Conservation (phyloP, 2,113 vertebrate genomes). For the Silurus asotus region DNA sequence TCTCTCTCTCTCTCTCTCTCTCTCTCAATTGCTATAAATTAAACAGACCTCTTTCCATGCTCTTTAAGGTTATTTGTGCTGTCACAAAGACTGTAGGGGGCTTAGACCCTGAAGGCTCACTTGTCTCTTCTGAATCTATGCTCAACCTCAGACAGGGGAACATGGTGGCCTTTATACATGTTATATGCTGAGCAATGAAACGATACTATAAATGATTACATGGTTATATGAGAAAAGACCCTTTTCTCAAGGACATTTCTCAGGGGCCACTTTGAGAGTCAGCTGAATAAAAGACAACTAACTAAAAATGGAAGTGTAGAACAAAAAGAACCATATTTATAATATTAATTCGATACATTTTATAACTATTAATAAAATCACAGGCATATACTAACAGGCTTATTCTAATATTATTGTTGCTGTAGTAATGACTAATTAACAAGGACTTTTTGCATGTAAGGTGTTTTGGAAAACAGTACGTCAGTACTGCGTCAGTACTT, state of each 20-base stretch:
- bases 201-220: slow-evolving; percentile 46
- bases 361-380: neutral
- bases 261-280: neutral
- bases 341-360: too few relatives aligned
- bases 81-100: slow-evolving; percentile 54
- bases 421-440: neutral
- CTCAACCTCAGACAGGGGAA: neutral
- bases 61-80: slow-evolving; percentile 66
- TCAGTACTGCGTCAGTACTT: neutral
- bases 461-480: too few relatives aligned
- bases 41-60: slow-evolving; percentile 53
- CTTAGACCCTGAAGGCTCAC: slow-evolving; percentile 52
- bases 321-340: neutral
- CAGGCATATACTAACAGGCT: neutral
- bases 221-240: slow-evolving; percentile 17
- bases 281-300: neutral
- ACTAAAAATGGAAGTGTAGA: neutral
- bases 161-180: slow-evolving; percentile 51
- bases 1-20: slow-evolving; percentile 33
- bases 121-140: neutral
- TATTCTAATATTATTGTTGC: neutral
- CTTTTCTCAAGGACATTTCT: neutral
- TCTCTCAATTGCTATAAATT: slow-evolving; percentile 43
- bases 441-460: neutral
- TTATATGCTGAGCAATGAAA: slow-evolving; percentile 43